These are phyloP conservation scores for Tonatia bakeri DNA, from an alignment of 2,113 vertebrate genomes.

Conservation along the genomic window DNA sequence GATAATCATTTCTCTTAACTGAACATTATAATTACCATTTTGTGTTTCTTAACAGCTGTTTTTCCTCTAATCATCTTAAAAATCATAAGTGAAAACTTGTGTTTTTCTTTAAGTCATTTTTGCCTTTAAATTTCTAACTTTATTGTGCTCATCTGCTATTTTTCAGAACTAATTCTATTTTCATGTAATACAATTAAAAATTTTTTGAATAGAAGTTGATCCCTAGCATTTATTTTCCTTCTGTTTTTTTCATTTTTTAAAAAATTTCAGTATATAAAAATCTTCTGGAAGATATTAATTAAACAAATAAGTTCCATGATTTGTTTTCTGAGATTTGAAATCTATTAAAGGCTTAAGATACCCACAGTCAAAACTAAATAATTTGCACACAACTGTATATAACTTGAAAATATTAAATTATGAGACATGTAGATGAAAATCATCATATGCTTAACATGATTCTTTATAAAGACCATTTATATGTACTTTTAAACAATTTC, in stretches of 20 bases:
- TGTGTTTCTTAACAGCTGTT: conserved; percentile 56
- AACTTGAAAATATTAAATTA: not conserved
- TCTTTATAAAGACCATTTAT: not conserved
- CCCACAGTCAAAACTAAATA: not conserved
- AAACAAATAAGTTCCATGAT: not conserved
- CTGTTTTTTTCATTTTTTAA: not conserved
- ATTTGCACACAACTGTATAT: not conserved
- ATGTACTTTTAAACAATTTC: not conserved
- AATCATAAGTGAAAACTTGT: not conserved
- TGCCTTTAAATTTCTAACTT: conserved; percentile 48
- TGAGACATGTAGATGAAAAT: not conserved
- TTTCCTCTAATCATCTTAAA: conserved; percentile 49
- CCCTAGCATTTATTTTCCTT: not conserved
- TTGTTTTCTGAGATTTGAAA: not conserved
- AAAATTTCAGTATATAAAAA: not conserved
- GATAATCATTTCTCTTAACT: conserved; percentile 47
- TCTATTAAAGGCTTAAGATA: not conserved
- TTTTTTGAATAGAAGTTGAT: not conserved
- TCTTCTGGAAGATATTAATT: not conserved
- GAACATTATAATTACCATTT: conserved; percentile 54
- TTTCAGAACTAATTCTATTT: conserved; percentile 23
- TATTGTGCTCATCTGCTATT: not conserved
- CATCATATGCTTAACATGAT: not conserved
- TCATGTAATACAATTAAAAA: not conserved
- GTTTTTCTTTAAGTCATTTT: conserved; percentile 40